Evolutionary conservation across 2,888 invertebrate species (phyloP), one percentile per base, ranked within the genome.

Genomic region (Barypeithes pellucidus): DNA sequence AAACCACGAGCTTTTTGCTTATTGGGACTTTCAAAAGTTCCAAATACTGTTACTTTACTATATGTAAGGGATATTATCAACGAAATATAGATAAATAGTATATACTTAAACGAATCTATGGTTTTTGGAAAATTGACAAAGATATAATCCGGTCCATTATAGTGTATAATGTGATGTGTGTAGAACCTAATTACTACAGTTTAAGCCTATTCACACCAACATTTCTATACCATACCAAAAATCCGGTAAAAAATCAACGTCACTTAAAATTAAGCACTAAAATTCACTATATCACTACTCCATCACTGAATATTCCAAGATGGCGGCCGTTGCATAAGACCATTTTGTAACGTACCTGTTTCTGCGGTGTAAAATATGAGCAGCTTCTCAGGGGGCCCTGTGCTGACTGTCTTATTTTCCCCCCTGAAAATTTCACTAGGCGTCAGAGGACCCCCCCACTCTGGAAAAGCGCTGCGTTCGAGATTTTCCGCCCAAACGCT

Each of bases 401-500:
- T 87, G 88, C 87, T 88, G 91, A 92, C 92, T 91, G 91, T 79
- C 54, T 57, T 33, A 11, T 43, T 68, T 72, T 47, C 52, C 66
- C 72, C 60, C 60, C 60, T 18, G 68, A 41, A 47, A 52, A 54
- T 52, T 72, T 72, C 50, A 62, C 52, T 36, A 62, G 29, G 62
- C 61, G 61, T 62, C 67, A 67, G 50, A 60, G 22, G 39, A 29
- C 29, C 33, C 36, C 70, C 71, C 71, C 65, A 71, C 71, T 59
- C 65, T 59, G 67, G 20, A 57, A 54, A 70, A 63, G n/a, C 16
- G 45, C 62, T 16, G 43, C 57, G 70, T 70, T 70, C 70, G 11
- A 22, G 20, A 41, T 36, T 59, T 14, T 4, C 20, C 16, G 14
- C 11, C 3, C 33, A 33, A 12, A 14, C 24, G 52, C 24, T 29